phyloP scores from a whole-genome alignment of 2,113 vertebrate species.

The Grammatotria lemairii region DNA sequence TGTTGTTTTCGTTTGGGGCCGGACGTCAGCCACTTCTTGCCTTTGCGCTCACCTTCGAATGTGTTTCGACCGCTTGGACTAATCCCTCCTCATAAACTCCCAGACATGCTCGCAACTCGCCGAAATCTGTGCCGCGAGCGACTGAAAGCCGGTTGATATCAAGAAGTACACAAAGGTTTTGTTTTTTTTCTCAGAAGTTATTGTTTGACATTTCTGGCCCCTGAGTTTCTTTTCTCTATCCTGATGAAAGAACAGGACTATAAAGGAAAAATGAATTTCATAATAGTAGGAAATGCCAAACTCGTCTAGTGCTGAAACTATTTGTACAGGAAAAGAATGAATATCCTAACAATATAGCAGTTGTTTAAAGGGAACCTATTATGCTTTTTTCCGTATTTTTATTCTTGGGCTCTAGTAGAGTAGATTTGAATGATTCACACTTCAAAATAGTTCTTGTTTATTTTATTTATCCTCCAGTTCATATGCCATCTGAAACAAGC shows the following conservation, averaged over 20 bases:
- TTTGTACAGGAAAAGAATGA: not conserved
- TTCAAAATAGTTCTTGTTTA: not conserved
- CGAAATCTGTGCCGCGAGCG: not conserved
- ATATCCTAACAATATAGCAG: not conserved
- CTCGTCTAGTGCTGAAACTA: not conserved
- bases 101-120: not conserved
- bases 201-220: not conserved
- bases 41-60: constrained; percentile 20
- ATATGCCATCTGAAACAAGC: not conserved
- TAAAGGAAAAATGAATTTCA: not conserved
- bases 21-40: constrained; percentile 9
- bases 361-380: not conserved
- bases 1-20: not conserved
- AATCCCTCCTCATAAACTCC: not conserved
- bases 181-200: not conserved
- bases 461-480: not conserved
- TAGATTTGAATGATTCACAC: not conserved
- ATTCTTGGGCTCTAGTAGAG: not conserved
- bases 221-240: not conserved
- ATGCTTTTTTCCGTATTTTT: not conserved
- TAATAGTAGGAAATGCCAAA: not conserved
- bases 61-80: constrained; percentile 9
- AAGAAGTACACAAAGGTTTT: not conserved
- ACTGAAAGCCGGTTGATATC: not conserved
- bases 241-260: not conserved